Percentiles rank a stretch among this genome's conserved stretches.
Conservation (phyloP, 2,113 vertebrate genomes). For the Carettochelys insculpta region DNA sequence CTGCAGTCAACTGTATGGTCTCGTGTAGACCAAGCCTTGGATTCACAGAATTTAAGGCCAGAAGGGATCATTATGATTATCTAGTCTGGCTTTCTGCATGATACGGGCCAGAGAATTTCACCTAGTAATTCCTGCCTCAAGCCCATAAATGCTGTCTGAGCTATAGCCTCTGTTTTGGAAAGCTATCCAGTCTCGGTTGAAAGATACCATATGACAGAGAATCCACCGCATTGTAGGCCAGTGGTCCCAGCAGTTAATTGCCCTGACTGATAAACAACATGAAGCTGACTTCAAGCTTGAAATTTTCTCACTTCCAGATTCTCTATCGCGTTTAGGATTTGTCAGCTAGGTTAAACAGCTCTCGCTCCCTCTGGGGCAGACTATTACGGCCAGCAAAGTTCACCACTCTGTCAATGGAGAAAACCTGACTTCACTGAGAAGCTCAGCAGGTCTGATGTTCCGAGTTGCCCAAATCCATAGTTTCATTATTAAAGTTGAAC, state of each 20-base stretch:
- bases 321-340: constrained; percentile 20
- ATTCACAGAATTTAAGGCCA: neutral
- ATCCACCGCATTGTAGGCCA: neutral
- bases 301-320: neutral
- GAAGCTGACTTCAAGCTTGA: neutral
- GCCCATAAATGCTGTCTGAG: neutral
- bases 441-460: neutral
- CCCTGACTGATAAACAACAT: neutral
- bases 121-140: neutral
- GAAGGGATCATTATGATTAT: too few species aligned
- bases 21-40: too few species aligned
- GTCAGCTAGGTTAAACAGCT: constrained; percentile 34
- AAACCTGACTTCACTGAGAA: constrained; percentile 49
- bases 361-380: constrained; percentile 18
- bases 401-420: constrained; percentile 27
- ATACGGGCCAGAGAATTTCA: neutral
- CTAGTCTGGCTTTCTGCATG: neutral
- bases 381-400: constrained; percentile 45
- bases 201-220: neutral
- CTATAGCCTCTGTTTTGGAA: neutral
- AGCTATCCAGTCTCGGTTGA: neutral
- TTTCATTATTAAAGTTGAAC: neutral
- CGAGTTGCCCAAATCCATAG: fast-evolving
- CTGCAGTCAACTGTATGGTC: too few species aligned
- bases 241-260: neutral